A percentile compares a stretch with the other conserved stretches of the same genome.
These are phyloP conservation scores for Trypoxylus dichotomus DNA, from an alignment of 1,140 invertebrate species.

Conservation along the genomic window DNA sequence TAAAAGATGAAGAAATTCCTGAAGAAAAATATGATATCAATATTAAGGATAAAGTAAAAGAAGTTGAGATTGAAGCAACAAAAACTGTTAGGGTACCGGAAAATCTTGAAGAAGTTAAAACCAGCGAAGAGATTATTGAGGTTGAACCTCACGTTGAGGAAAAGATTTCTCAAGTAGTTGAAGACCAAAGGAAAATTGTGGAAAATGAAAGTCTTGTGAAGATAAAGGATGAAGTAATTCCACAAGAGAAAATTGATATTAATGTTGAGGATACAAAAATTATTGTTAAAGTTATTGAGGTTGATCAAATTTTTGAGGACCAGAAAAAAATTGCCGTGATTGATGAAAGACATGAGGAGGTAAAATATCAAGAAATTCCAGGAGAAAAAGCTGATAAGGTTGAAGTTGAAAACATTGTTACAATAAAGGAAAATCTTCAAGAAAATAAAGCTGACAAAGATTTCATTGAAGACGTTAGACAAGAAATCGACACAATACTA, in stretches of 20 bases:
- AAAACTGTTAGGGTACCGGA: no score
- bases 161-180: background rate
- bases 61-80: background rate
- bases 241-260: background rate
- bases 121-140: background rate
- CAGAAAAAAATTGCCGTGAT: no score
- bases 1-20: background rate
- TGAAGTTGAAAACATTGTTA: slow-evolving; percentile 51
- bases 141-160: background rate
- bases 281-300: background rate
- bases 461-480: slow-evolving; percentile 39
- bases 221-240: background rate
- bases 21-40: background rate
- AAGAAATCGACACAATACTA: background rate
- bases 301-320: no score
- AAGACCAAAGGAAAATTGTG: no score
- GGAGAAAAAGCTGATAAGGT: slow-evolving; percentile 48
- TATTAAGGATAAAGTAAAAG: background rate
- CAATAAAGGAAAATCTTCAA: slow-evolving; percentile 49
- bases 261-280: background rate
- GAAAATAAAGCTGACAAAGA: slow-evolving; percentile 60
- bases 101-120: no score
- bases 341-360: background rate
- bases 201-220: background rate
- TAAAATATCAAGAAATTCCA: slow-evolving; percentile 34